Conservation (phyloP, 2,888 invertebrate species). For the Boloria selene region DNA sequence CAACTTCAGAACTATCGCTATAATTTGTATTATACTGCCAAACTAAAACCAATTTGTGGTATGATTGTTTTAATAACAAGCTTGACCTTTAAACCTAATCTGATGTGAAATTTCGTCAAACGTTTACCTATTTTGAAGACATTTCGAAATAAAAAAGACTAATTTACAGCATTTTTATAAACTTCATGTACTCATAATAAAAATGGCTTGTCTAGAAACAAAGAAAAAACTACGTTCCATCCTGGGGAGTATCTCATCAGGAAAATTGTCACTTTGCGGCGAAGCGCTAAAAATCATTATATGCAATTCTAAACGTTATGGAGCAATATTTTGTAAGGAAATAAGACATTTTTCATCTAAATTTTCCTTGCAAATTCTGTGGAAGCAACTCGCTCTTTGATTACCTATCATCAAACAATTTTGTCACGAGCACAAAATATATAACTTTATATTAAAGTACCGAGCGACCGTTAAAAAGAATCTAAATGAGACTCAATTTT, state of each 20-base stretch:
- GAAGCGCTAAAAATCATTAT: slow-evolving; percentile 49
- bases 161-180: not conserved
- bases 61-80: slow-evolving; percentile 5
- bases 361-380: slow-evolving; percentile 41
- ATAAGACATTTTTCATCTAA: slow-evolving; percentile 44
- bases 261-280: slow-evolving; percentile 53
- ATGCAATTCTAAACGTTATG: slow-evolving; percentile 45
- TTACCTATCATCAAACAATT: slow-evolving; percentile 43
- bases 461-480: not conserved
- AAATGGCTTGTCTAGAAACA: slow-evolving; percentile 11
- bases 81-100: not conserved
- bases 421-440: slow-evolving; percentile 32
- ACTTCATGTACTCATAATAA: not conserved
- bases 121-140: no score
- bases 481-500: not conserved
- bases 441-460: slow-evolving; percentile 19
- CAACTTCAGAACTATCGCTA: slow-evolving; percentile 25
- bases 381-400: slow-evolving; percentile 37
- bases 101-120: not conserved
- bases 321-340: slow-evolving; percentile 44
- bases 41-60: slow-evolving; percentile 5
- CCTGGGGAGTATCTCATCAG: slow-evolving; percentile 42
- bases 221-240: slow-evolving; percentile 26
- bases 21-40: slow-evolving; percentile 12
- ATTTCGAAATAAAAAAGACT: not conserved